phyloP scores from a whole-genome alignment of 2,888 invertebrate genomes.

The Tipula vernalis region DNA sequence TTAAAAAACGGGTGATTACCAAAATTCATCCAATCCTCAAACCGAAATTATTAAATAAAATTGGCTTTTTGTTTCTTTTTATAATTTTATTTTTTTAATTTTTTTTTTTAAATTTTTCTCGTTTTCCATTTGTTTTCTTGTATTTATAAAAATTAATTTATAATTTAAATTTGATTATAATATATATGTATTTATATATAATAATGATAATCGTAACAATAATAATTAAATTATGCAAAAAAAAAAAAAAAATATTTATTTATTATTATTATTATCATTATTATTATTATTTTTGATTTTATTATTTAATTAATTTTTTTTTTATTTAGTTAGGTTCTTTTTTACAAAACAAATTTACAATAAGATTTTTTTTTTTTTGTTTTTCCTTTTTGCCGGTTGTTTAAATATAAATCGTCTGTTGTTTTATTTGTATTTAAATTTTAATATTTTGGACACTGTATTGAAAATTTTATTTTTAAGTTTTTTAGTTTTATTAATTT shows the following conservation, averaged over 20 bases:
- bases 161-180: background rate
- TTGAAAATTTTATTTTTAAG: background rate
- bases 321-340: background rate
- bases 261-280: background rate
- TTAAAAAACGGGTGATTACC: no score
- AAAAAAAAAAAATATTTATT: background rate
- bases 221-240: background rate
- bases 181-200: background rate
- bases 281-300: background rate
- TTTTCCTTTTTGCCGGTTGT: background rate
- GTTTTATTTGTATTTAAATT: background rate
- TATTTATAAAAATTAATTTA: conserved; percentile 4
- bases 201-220: background rate
- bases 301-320: background rate
- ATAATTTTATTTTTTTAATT: background rate
- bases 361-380: background rate
- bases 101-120: background rate
- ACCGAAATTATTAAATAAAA: no score
- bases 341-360: background rate
- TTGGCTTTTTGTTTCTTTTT: background rate
- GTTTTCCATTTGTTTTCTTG: background rate
- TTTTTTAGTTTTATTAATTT: background rate
- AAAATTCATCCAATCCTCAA: no score
- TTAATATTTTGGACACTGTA: background rate
- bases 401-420: background rate